These are phyloP conservation scores for Cololabis saira DNA, from an alignment of 2,113 vertebrate species.

Conservation along the genomic window DNA sequence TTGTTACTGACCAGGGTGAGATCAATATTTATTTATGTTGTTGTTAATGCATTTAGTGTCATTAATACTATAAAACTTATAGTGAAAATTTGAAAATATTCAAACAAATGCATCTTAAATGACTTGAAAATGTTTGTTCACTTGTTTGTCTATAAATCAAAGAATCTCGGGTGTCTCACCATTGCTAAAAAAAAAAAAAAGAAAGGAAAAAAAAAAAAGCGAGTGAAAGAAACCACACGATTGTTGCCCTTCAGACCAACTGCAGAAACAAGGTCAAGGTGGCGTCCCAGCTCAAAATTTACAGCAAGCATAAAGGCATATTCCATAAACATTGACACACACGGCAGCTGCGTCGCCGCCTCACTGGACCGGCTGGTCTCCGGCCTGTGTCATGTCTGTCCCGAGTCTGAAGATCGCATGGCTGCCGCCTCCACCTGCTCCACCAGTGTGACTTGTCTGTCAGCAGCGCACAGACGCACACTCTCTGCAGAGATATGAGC, in stretches of 20 bases:
- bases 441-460: slow-evolving; percentile 78
- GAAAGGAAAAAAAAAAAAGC: too few relatives aligned
- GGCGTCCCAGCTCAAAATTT: slow-evolving; percentile 75
- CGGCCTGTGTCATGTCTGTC: slow-evolving; percentile 48
- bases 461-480: slow-evolving; percentile 48
- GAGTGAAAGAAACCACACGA: too few relatives aligned
- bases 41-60: too few relatives aligned
- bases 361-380: slow-evolving; percentile 45
- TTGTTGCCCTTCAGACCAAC: slow-evolving; percentile 49
- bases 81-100: too few relatives aligned
- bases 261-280: slow-evolving; percentile 15
- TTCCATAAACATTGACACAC: slow-evolving; percentile 85
- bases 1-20: too few relatives aligned
- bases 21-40: too few relatives aligned
- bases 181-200: too few relatives aligned
- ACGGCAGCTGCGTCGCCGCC: slow-evolving; percentile 74
- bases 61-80: too few relatives aligned
- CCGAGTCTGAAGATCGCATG: slow-evolving; percentile 64
- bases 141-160: too few relatives aligned
- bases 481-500: slow-evolving; percentile 33
- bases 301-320: slow-evolving; percentile 79
- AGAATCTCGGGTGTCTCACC: too few relatives aligned
- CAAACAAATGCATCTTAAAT: too few relatives aligned
- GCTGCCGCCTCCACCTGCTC: slow-evolving; percentile 74
- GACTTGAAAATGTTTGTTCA: too few relatives aligned